phyloP scores from a whole-genome alignment of 1,140 invertebrate genomes.

The Nilaparvata lugens region DNA sequence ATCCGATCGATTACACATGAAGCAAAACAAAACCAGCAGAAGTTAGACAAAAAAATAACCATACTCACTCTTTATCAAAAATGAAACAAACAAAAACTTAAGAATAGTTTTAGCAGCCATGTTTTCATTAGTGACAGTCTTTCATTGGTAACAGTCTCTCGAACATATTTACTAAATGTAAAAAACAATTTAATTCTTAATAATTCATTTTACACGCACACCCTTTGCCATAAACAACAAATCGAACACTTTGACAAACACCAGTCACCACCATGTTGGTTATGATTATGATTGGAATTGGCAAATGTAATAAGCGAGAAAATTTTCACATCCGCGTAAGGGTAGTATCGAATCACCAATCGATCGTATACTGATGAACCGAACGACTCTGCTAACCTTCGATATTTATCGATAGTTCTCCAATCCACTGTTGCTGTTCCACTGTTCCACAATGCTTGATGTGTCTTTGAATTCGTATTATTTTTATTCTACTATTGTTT shows the following conservation, averaged over 20 bases:
- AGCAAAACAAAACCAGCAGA: background rate
- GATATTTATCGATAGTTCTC: too few species aligned
- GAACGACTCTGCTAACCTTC: too few species aligned
- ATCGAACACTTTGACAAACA: constrained; percentile 1
- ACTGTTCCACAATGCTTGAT: too few species aligned
- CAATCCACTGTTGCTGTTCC: too few species aligned
- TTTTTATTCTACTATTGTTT: too few species aligned
- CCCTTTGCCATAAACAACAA: background rate
- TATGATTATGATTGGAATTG: too few species aligned
- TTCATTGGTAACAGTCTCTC: background rate
- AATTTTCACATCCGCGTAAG: too few species aligned
- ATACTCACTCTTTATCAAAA: background rate
- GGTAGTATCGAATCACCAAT: too few species aligned
- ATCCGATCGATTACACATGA: background rate
- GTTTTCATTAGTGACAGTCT: background rate
- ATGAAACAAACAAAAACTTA: background rate
- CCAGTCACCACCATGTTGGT: background rate
- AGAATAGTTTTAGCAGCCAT: background rate
- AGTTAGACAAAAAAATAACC: background rate
- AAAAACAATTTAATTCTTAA: background rate
- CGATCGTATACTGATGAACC: too few species aligned
- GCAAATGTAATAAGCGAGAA: too few species aligned
- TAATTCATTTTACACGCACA: background rate
- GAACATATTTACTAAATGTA: background rate
- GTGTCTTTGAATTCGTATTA: too few species aligned